Base-by-base conservation (phyloP, 2,113 vertebrate genomes). In the Alexandromys fortis region DNA sequence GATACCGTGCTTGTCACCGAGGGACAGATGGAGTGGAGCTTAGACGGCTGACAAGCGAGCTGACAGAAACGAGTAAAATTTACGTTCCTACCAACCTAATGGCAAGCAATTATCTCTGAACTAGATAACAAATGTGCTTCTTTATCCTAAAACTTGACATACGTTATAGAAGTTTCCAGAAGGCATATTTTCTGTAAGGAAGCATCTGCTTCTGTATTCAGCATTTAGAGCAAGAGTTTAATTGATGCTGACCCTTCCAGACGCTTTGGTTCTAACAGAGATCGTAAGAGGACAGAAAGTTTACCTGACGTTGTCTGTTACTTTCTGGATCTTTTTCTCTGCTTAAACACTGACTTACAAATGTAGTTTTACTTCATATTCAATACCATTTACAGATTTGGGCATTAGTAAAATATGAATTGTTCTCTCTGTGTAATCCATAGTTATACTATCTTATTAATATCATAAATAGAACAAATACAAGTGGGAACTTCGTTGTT, bases 91-190 rank as follows among this genome's bases (percentile, higher is more conserved):
- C 92, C 97, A 98, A 98, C 95, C 97, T 98, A 98, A 98, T 98
- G 98, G 98, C 97, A 98, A 98, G 98, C 98, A 98, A 98, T 98
- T 98, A 98, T 98, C 98, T 98, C 97, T 98, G 97, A 98, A 98
- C 97, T 42, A 4, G 97, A 98, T 98, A 98, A 98, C 97, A 98
- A 98, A 98, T 98, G 98, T 98, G 97, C 96, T 98, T 98, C 98
- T 98, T 98, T 97, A 98, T 98, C 97, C 98, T 91, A 98, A 98
- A 97, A 98, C 97, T 97, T 98, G 98, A 98, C 61, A 0, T 97
- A 96, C 8, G 1, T 97, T 98, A 98, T 97, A 97, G 97, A 98
- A 98, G 96, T 98, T 98, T 98, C 97, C 97, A 98, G 97, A 98
- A 98, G 97, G 97, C 96, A 92, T 97, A 97, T 98, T 98, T 98